A percentile compares a stretch with the other conserved stretches of the same genome.
phyloP scores from a whole-genome alignment of 2,888 invertebrate genomes.

The Drosophila fungiperda region DNA sequence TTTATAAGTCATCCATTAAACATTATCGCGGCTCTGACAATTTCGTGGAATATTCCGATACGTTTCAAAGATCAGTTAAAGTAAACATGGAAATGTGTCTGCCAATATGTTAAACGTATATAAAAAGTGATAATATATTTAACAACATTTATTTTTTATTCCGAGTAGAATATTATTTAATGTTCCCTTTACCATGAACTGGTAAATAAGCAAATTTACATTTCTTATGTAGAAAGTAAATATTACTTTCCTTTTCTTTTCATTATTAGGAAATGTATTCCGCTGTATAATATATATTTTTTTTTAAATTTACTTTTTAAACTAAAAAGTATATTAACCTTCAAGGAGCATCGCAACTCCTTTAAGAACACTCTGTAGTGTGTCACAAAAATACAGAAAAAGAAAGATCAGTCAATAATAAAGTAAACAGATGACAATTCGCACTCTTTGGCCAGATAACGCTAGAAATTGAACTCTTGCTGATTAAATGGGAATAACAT shows the following conservation, averaged over 20 bases:
- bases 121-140: not conserved
- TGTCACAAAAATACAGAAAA: not conserved
- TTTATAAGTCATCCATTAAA: conserved; percentile 70
- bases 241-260: not conserved
- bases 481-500: conserved; percentile 73
- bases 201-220: not conserved
- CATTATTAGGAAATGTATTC: not conserved
- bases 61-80: conserved; percentile 6
- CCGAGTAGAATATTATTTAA: not conserved
- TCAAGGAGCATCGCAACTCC: not conserved
- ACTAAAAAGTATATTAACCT: not conserved
- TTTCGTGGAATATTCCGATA: conserved; percentile 17
- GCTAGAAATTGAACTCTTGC: conserved; percentile 67
- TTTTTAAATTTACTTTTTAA: too few species aligned
- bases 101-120: not conserved
- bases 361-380: not conserved
- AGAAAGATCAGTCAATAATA: conserved; percentile 19
- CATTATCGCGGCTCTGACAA: conserved; percentile 73
- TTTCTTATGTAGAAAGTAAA: not conserved
- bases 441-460: conserved; percentile 61
- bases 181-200: not conserved
- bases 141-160: not conserved
- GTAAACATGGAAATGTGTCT: not conserved
- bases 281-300: too few species aligned
- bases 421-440: conserved; percentile 58